These are phyloP conservation scores for Rhingia campestris DNA, from an alignment of 2,888 invertebrate species.

Conservation along the genomic window DNA sequence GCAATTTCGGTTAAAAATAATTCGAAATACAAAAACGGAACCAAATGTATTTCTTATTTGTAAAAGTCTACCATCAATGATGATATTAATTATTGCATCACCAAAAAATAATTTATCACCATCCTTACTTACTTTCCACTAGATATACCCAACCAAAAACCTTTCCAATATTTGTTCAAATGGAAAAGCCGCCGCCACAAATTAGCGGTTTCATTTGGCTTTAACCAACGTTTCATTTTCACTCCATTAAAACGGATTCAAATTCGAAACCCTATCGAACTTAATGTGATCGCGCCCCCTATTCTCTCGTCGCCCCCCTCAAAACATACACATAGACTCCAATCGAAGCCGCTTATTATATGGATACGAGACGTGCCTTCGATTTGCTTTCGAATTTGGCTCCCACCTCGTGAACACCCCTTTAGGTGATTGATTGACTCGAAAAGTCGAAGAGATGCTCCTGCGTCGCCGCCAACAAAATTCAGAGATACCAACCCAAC, in stretches of 20 bases:
- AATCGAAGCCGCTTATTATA: constrained; percentile 69
- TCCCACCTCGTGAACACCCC: constrained; percentile 73
- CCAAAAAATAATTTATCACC: too few relatives aligned
- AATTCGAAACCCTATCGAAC: constrained; percentile 25
- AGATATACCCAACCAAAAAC: constrained; percentile 3
- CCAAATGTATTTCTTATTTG: too few relatives aligned
- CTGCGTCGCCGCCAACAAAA: constrained; percentile 30
- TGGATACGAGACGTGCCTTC: constrained; percentile 59
- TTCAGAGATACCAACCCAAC: constrained; percentile 31
- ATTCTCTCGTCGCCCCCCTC: not conserved
- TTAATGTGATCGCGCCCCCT: constrained; percentile 13
- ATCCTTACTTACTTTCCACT: too few relatives aligned
- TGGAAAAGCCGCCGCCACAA: constrained; percentile 48
- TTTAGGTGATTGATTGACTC: constrained; percentile 73
- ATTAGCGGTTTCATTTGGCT: constrained; percentile 68
- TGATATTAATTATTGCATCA: too few relatives aligned
- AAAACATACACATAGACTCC: constrained; percentile 23
- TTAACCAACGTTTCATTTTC: constrained; percentile 70
- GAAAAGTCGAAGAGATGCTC: constrained; percentile 55
- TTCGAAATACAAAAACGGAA: too few relatives aligned
- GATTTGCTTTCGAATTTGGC: constrained; percentile 68
- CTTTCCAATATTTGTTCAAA: constrained; percentile 21
- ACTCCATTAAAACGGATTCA: constrained; percentile 58
- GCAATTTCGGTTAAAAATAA: too few relatives aligned
- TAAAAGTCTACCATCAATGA: too few relatives aligned